A percentile compares a stretch with the other conserved stretches of the same genome.
Evolutionary conservation across 1,140 invertebrate species (phyloP).

Genomic region (Planococcus citri): DNA sequence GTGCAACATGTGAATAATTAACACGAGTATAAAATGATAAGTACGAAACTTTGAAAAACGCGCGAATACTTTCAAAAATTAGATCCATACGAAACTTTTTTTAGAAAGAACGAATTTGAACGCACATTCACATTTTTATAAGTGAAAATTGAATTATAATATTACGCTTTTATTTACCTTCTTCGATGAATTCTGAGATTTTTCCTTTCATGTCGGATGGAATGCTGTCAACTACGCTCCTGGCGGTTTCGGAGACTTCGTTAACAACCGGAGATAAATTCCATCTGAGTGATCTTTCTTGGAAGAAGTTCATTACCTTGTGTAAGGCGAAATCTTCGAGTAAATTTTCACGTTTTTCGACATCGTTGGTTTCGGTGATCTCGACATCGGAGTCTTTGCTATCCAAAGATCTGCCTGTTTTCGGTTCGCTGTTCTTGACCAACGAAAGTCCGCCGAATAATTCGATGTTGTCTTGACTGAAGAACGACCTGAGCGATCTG

Average conservation of each 20-base stretch:
- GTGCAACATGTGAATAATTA: no score
- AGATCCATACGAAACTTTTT: no score
- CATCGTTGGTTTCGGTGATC: slow-evolving; percentile 35
- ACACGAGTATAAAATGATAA: no score
- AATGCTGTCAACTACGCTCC: slow-evolving; percentile 37
- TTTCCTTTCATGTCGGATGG: slow-evolving; percentile 39
- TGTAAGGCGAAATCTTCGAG: slow-evolving; percentile 46
- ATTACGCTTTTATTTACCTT: slow-evolving; percentile 43
- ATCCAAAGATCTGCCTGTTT: slow-evolving; percentile 28
- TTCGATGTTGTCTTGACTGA: slow-evolving; percentile 44
- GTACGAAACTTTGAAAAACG: no score
- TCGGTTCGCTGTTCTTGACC: slow-evolving; percentile 34
- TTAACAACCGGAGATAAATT: slow-evolving; percentile 39
- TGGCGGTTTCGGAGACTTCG: slow-evolving; percentile 39
- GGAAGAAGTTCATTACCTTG: slow-evolving; percentile 42
- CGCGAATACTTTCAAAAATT: no score
- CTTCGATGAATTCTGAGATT: slow-evolving; percentile 42
- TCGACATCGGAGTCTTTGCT: slow-evolving; percentile 12
- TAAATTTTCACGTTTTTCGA: slow-evolving; percentile 42
- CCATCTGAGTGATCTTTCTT: slow-evolving; percentile 41
- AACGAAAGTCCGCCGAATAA: slow-evolving; percentile 43
- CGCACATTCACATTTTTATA: no score
- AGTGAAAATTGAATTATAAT: no score
- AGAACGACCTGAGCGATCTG: slow-evolving; percentile 45
- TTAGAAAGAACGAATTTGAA: no score